Conservation (phyloP, 1,140 invertebrate species). For the Plutomurus gul region DNA sequence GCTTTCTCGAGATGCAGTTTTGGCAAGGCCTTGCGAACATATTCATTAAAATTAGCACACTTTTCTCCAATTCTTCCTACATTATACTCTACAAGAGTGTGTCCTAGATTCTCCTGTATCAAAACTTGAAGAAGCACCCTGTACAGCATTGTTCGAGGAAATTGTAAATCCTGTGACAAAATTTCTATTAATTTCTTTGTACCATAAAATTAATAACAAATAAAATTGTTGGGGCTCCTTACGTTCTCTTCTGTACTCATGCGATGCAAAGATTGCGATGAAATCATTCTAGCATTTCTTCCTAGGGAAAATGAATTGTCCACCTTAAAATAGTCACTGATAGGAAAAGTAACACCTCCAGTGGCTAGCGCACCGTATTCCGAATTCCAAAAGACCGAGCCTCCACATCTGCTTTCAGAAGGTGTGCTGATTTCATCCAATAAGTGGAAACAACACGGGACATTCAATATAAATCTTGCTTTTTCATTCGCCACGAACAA, state of each 20-base stretch:
- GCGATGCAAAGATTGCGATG: constrained; percentile 75
- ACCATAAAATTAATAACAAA: not conserved
- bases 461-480: constrained; percentile 71
- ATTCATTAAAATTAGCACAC: constrained; percentile 59
- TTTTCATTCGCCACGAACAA: constrained; percentile 66
- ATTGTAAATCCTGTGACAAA: constrained; percentile 59
- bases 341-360: constrained; percentile 63
- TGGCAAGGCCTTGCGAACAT: constrained; percentile 67
- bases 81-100: constrained; percentile 26
- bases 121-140: constrained; percentile 74
- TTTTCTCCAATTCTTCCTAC: constrained; percentile 47
- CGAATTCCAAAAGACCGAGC: not conserved
- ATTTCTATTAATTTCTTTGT: not conserved
- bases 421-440: constrained; percentile 72
- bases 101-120: constrained; percentile 56
- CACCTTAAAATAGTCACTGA: constrained; percentile 63
- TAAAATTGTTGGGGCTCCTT: not conserved
- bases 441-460: constrained; percentile 90
- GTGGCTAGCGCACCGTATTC: not conserved
- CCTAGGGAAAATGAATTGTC: constrained; percentile 64
- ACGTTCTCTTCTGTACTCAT: constrained; percentile 64
- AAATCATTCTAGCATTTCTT: constrained; percentile 79
- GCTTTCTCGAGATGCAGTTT: not conserved
- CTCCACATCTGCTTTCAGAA: not conserved
- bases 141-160: constrained; percentile 66